Base-by-base conservation (phyloP, 2,797 vertebrate species). In the Cirrhinus mrigala region DNA sequence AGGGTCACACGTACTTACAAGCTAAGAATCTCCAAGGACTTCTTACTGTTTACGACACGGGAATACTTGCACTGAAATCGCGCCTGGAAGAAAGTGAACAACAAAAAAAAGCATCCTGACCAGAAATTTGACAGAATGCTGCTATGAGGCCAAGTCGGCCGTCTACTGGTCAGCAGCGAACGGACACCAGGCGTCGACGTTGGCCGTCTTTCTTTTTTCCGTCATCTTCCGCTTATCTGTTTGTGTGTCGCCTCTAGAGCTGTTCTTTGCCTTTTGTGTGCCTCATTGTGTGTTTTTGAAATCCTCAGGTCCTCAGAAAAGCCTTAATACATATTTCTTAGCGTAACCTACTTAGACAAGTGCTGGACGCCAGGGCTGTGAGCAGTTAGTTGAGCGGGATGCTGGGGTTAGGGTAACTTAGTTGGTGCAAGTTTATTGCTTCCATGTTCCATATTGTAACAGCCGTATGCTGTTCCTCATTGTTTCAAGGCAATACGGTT, bases 221-320 rank as follows among this genome's bases (percentile, higher is more conserved):
- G 82, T 82, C 74, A 84, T 64, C 79, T 87, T 87, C 75, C 76
- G 86, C 88, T 88, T 87, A 90, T 87, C 91, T 91, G 77, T 76
- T 86, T 86, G 73, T 90, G 91, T 92, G 92, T 94, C 22, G 5
- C 24, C 82, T 90, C 79, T 94, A 91, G 90, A 95, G 93, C 94
- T 93, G 90, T 94, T 92, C 90, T 94, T 95, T 94, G 94, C 95
- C 95, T 96, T 94, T 92, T 95, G 94, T 96, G 95, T 96, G 96
- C 95, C 95, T 96, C 95, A 95, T 95, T 93, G 94, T 95, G 94
- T 89, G 93, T 79, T 95, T 95, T 92, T 91, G 93, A 95, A 91
- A 94, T 94, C 95, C 96, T 96, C 95, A 96, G 95, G 96, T 96
- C 95, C 94, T 95, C 92, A 90, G 68, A 90, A 94, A 94, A 95